Evolutionary conservation across 2,113 vertebrate genomes (phyloP), one percentile per base, ranked within the genome.

Genomic region (Syngnathus floridae): DNA sequence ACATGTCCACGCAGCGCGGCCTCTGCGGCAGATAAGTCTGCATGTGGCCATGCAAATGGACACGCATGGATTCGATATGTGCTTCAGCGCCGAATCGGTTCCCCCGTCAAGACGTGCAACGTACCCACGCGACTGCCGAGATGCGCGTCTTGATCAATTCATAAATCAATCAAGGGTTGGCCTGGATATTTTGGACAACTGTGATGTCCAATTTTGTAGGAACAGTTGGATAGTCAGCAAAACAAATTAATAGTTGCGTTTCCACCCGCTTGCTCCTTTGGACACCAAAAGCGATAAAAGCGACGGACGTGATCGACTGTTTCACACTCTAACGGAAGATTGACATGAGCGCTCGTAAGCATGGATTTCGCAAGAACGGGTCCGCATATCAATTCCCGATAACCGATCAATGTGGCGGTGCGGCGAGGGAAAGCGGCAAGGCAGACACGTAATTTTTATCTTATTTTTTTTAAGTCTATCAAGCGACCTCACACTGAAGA

Each of bases 11-110:
- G 64, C 86, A 70, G 78, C 63, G 17, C 60, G 77, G 79, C 76
- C 84, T 78, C 78, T 73, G 79, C 79, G 70, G 66, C 73, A 78
- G 74, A 88, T 82, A 83, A 84, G 86, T 87, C 86, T 76, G 22
- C 73, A 66, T 65, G 72, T 76, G 75, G 84, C 79, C 82, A 78
- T 82, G 83, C 83, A 83, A 84, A 90, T 87, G 83, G 86, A 77
- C 75, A 82, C 78, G 77, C 82, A 68, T 61, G 31, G 26, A 74
- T 79, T 88, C 80, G 57, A 87, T 86, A 74, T 70, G 69, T 9
- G 38, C 67, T 78, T 63, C 62, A 78, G 63, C 51, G 52, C 71
- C 10, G 62, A 36, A 59, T 57, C 9, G n/a, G 74, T 74, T 73
- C 59, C 62, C 78, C 75, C 76, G 77, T 52, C 8, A 77, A 26